Conservation (phyloP, 2,888 invertebrate species). For the Archaeoteleia sp. region DNA sequence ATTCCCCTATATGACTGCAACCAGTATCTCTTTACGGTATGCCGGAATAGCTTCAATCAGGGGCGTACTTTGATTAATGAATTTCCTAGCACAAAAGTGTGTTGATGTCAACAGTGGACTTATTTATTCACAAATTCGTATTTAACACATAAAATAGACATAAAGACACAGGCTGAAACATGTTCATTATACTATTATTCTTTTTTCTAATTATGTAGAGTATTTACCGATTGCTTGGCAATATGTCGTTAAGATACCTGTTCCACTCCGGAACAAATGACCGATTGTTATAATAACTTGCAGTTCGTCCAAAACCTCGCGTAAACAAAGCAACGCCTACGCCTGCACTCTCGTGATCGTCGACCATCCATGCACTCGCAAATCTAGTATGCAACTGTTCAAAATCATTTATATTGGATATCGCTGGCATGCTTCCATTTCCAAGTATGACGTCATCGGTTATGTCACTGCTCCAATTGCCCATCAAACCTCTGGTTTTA, state of each 20-base stretch:
- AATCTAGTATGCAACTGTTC: constrained; percentile 86
- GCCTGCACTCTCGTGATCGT: constrained; percentile 82
- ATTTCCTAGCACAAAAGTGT: too few species aligned
- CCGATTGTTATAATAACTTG: constrained; percentile 87
- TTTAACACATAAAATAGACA: constrained; percentile 22
- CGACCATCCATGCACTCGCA: constrained; percentile 87
- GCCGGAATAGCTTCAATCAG: too few species aligned
- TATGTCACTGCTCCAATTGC: constrained; percentile 91
- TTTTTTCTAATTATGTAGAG: too few species aligned
- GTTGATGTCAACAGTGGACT: too few species aligned
- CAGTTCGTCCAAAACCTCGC: constrained; percentile 86
- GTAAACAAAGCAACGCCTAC: constrained; percentile 87
- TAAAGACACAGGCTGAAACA: too few species aligned
- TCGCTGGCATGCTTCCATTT: constrained; percentile 78
- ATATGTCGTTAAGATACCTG: constrained; percentile 82
- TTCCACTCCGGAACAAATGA: constrained; percentile 86
- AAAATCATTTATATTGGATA: constrained; percentile 81
- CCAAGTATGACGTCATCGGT: constrained; percentile 89
- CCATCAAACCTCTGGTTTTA: constrained; percentile 90
- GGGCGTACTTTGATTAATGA: too few species aligned
- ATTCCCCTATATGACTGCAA: too few species aligned
- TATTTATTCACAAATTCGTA: too few species aligned
- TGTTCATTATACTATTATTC: too few species aligned
- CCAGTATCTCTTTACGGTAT: too few species aligned
- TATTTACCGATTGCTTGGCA: constrained; percentile 83